These are phyloP conservation scores for Rhinella marina DNA, from an alignment of 2,797 vertebrate species.

Conservation along the genomic window DNA sequence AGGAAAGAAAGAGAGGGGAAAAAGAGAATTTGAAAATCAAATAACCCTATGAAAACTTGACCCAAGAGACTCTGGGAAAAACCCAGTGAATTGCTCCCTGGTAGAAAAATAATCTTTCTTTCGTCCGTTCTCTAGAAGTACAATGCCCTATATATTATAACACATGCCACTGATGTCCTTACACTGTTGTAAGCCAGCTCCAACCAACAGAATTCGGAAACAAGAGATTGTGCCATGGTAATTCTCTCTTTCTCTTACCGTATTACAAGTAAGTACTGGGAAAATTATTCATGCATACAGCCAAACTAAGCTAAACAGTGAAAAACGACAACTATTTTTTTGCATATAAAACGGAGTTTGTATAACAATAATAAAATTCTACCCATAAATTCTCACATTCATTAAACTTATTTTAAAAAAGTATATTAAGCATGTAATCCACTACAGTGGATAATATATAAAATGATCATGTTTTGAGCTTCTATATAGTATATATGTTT, in stretches of 20 bases:
- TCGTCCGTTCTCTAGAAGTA: conserved; percentile 83
- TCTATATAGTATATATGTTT: too few relatives aligned
- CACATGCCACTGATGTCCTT: conserved; percentile 88
- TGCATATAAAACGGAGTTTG: conserved; percentile 61
- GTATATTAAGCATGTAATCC: background rate
- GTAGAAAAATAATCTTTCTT: conserved; percentile 90
- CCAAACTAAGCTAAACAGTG: conserved; percentile 74
- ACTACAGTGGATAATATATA: background rate
- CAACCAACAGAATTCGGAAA: conserved; percentile 79
- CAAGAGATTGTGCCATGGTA: conserved; percentile 73
- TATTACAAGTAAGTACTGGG: conserved; percentile 76
- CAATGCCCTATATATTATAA: conserved; percentile 91
- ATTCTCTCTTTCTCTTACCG: conserved; percentile 71
- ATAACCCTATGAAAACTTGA: conserved; percentile 97
- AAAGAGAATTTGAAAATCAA: conserved; percentile 95
- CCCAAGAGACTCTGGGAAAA: conserved; percentile 99
- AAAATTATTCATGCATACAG: conserved; percentile 79
- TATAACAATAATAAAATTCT: background rate
- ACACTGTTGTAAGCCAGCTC: conserved; percentile 83
- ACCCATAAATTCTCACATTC: conserved; percentile 47
- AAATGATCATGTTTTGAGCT: too few relatives aligned
- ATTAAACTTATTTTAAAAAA: conserved; percentile 17
- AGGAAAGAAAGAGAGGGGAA: conserved; percentile 78
- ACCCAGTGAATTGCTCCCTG: conserved; percentile 90
- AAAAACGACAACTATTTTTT: conserved; percentile 69